Evolutionary conservation across 2,113 vertebrate genomes (phyloP), one percentile per base, ranked within the genome.

Genomic region (Otus sunia): DNA sequence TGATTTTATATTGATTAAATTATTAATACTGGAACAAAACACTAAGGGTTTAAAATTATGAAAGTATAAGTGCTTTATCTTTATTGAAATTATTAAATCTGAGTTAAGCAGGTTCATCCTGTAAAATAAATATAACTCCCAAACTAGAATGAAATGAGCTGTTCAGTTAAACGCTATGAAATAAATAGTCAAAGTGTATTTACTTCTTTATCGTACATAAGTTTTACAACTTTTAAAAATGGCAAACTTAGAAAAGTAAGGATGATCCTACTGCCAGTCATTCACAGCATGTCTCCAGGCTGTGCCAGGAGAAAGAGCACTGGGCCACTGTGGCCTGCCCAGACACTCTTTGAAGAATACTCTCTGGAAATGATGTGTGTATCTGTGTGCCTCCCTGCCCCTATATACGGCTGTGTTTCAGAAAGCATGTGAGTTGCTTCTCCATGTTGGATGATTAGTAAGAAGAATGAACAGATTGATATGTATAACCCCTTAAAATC

Each of bases 1-100:
- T 96, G 25, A 55, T 90, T 94, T 92, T 73, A 86, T 96, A 86
- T 93, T 96, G 93, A 96, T 96, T 95, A 79, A 95, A 95, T 93
- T 95, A 66, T 94, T 97, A 79, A 95, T 88, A n/a, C 55, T 86
- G 72, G 22, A 79, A 15, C 15, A 86, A 47, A 79, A 36, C 66
- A 80, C 36, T 43, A 88, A 91, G 64, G 37, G 47, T 55, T 67
- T 77, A 92, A 96, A 96, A 49, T 95, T 21, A 93, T 96, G 77
- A 79, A 94, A 95, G 29, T 21, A 30, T 62, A 95, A 96, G 41
- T 73, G 41, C 96, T 98, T 95, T 91, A 92, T 75, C 29, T 92
- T 96, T 95, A 95, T 95, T 95, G 75, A 96, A 91, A 92, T 63
- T 91, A 93, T 78, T 94, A 92, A 82, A 95, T 88, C 82, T 93